These are phyloP conservation scores for Ochlodes sylvanus DNA, from an alignment of 2,888 invertebrate species.

Conservation along the genomic window DNA sequence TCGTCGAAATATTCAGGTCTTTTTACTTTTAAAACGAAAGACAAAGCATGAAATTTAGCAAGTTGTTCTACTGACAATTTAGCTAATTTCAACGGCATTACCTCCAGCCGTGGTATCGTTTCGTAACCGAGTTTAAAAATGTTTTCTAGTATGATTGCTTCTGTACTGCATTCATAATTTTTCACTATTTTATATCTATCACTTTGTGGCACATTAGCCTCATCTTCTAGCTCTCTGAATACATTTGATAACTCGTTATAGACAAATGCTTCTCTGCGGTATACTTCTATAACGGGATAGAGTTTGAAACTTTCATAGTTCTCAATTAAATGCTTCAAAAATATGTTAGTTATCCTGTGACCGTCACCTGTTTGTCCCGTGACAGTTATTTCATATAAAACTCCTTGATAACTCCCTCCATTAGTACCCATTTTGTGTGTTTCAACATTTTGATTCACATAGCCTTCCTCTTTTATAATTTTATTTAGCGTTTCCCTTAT, in stretches of 20 bases:
- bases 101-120: constrained; percentile 54
- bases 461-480: constrained; percentile 26
- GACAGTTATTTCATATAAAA: constrained; percentile 28
- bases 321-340: constrained; percentile 58
- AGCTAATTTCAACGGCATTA: constrained; percentile 56
- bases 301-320: constrained; percentile 48
- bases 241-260: constrained; percentile 57
- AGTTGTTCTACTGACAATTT: constrained; percentile 57
- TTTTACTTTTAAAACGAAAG: constrained; percentile 55
- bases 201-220: constrained; percentile 49
- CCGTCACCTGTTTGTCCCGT: constrained; percentile 36
- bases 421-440: constrained; percentile 17
- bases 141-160: constrained; percentile 59
- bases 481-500: constrained; percentile 22
- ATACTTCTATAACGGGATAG: constrained; percentile 54
- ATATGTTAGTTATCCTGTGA: constrained; percentile 54
- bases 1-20: constrained; percentile 54
- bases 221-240: constrained; percentile 52
- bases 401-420: constrained; percentile 30
- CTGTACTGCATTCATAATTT: constrained; percentile 49
- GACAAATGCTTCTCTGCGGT: constrained; percentile 55
- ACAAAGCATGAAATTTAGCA: constrained; percentile 63
- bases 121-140: constrained; percentile 53
- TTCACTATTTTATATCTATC: constrained; percentile 53
- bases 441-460: constrained; percentile 5